A percentile compares a stretch with the other conserved stretches of the same genome.
Evolutionary conservation across 2,797 vertebrate genomes (phyloP).

Genomic region (Sebastes taczanowskii): DNA sequence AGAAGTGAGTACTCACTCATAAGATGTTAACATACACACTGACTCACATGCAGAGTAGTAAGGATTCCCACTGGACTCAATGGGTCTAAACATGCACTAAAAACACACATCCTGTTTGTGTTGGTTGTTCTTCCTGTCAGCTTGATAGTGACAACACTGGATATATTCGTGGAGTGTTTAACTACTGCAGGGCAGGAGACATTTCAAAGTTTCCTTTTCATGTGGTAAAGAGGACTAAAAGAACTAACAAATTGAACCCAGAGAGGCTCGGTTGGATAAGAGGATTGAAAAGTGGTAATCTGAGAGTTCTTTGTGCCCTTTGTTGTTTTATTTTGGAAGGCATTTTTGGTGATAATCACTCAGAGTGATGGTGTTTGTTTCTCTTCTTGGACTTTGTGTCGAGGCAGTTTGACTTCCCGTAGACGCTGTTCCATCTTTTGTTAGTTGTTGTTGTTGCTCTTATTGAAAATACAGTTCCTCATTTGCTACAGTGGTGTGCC

Average conservation of each 20-base stretch:
- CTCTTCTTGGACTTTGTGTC: not conserved
- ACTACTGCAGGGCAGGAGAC: not conserved
- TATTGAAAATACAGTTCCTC: constrained; percentile 14
- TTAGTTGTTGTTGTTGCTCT: not conserved
- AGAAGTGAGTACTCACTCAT: constrained; percentile 17
- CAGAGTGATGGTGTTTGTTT: not conserved
- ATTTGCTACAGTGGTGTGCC: not conserved
- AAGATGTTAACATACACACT: constrained; percentile 17
- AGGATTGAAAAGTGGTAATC: constrained; percentile 5
- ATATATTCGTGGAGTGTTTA: constrained; percentile 20
- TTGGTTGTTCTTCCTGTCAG: constrained; percentile 63
- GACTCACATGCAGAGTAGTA: constrained; percentile 1
- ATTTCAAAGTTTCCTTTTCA: not conserved
- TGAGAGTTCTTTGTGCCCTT: not conserved
- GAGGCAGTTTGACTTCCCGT: not conserved
- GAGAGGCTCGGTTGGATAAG: not conserved
- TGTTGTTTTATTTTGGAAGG: not conserved
- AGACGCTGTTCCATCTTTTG: not conserved
- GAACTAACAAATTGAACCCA: not conserved
- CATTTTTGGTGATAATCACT: not conserved
- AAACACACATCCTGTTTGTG: constrained; percentile 75
- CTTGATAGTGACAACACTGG: constrained; percentile 24
- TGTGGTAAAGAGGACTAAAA: not conserved
- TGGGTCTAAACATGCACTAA: constrained; percentile 61
- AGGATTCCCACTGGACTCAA: constrained; percentile 54